Evolutionary conservation across 2,797 vertebrate species (phyloP), one percentile per base, ranked within the genome.

Genomic region (Cossypha heuglini): DNA sequence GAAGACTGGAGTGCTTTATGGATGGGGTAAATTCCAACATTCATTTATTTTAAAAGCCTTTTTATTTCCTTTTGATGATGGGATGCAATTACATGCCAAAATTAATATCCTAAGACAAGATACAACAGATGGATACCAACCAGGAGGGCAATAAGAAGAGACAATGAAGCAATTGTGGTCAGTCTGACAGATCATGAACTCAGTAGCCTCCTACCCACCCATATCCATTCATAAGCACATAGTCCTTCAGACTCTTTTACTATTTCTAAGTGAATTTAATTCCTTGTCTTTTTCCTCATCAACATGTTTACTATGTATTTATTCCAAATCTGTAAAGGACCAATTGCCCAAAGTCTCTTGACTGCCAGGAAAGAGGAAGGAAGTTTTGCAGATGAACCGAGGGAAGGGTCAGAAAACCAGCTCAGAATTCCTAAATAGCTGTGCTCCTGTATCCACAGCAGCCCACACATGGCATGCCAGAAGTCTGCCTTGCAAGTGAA

Each of bases 71-170:
- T 94, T 82, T 81, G 69, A 79, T 91, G 48, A 62, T 22, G 13
- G 17, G 48, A 87, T 79, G 48, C 33, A 95, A 79, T 87, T 85
- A 82, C 33, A 79, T 91, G 43, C 55, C 71, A 86, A 75, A 94
- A 92, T 63, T 89, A 85, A 93, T 91, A 79, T 31, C 48, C 71
- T 79, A 78, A 89, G 74, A 88, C 66, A 86, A 81, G 35, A 91
- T 48, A 85, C 29, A 87, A 82, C 86, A 95, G 63, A 87, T 62
- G 63, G 51, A 73, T 91, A 48, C 63, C 37, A 91, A 89, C 22
- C 18, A 92, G 77, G 59, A 95, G 40, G 15, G 33, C 51, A 85
- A 33, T 73, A 87, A 86, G 31, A 88, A 74, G 52, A 92, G 71
- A 91, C 51, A 85, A 37, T 62, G 37, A 92, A 76, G 40, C 21